phyloP scores from a whole-genome alignment of 2,797 vertebrate genomes.

The Mormyrus hasselquistii region DNA sequence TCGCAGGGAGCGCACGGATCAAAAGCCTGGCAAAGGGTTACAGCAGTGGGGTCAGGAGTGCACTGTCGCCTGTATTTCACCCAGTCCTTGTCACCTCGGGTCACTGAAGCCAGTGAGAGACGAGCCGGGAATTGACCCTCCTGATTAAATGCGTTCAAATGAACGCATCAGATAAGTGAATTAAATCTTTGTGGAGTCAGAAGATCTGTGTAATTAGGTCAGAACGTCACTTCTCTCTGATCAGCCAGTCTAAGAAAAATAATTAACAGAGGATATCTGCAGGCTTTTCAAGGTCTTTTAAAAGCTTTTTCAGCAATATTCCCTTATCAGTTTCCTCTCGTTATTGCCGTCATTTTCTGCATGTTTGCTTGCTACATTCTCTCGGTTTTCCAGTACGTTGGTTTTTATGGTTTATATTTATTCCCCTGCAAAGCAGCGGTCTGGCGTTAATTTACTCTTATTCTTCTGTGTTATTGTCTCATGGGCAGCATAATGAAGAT shows the following conservation, averaged over 20 bases:
- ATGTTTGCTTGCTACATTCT: background rate
- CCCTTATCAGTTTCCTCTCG: background rate
- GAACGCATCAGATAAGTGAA: background rate
- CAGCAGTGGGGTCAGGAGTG: background rate
- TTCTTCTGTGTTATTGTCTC: slow-evolving; percentile 11
- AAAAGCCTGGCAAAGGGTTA: background rate
- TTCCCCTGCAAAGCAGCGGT: background rate
- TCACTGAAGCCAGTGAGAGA: background rate
- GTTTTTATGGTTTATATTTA: background rate
- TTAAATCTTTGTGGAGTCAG: slow-evolving; percentile 12
- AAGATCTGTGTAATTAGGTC: slow-evolving; percentile 15
- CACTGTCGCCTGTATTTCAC: background rate
- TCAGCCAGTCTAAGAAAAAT: slow-evolving; percentile 12
- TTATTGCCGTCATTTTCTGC: background rate
- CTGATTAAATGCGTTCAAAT: slow-evolving; percentile 9
- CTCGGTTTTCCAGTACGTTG: background rate
- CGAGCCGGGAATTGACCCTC: background rate
- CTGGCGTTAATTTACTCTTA: background rate
- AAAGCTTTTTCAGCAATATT: slow-evolving; percentile 3
- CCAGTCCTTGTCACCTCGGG: background rate
- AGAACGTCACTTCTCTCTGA: background rate
- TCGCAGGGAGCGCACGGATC: background rate
- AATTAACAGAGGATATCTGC: slow-evolving; percentile 2
- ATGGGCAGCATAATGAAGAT: background rate
- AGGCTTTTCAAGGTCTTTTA: slow-evolving; percentile 10